phyloP scores from a whole-genome alignment of 2,113 vertebrate genomes.

The Progne subis region DNA sequence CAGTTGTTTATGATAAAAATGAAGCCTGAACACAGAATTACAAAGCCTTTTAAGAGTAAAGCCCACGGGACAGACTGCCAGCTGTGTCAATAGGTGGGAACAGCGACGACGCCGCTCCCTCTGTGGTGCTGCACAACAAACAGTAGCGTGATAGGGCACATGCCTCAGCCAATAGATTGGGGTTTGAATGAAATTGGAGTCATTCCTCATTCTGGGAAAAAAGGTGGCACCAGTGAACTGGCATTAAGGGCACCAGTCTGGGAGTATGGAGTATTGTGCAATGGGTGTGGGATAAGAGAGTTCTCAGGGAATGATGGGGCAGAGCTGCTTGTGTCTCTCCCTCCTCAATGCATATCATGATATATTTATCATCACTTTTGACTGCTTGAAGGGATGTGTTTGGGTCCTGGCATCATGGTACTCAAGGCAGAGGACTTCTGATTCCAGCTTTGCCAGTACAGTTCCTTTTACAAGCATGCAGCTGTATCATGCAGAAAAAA shows the following conservation, averaged over 20 bases:
- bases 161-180: not conserved
- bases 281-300: not conserved
- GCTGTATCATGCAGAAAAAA: not conserved
- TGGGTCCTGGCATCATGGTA: not conserved
- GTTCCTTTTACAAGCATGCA: not conserved
- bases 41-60: not conserved
- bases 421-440: not conserved
- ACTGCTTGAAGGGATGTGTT: not conserved
- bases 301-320: not conserved
- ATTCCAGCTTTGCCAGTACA: not conserved
- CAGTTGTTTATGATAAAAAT: not conserved
- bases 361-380: not conserved
- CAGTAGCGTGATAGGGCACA: rapidly evolving
- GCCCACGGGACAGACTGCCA: not conserved
- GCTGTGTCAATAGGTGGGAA: not conserved
- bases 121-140: not conserved
- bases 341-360: rapidly evolving
- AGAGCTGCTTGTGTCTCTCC: not conserved
- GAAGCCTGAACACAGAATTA: not conserved
- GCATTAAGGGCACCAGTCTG: not conserved
- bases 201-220: slow-evolving; percentile 6
- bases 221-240: not conserved
- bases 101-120: rapidly evolving
- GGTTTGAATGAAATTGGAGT: slow-evolving; percentile 28
- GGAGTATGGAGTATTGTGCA: not conserved